phyloP scores from a whole-genome alignment of 2,113 vertebrate genomes.

The Ceyx melanurus region DNA sequence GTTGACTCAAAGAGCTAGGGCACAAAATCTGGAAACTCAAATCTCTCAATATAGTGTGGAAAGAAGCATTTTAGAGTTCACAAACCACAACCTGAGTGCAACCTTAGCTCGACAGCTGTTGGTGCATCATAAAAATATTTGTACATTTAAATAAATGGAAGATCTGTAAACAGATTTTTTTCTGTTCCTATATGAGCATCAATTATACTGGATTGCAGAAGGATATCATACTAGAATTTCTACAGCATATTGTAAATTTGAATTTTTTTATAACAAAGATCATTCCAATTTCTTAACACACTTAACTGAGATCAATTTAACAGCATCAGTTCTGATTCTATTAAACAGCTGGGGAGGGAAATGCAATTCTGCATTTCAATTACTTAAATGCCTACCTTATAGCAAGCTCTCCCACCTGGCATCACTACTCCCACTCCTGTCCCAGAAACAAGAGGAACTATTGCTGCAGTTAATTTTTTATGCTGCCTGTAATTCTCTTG shows the following conservation, averaged over 20 bases:
- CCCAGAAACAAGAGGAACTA: not conserved
- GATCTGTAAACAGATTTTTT: slow-evolving; percentile 52
- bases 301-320: slow-evolving; percentile 37
- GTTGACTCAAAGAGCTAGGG: not conserved
- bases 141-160: slow-evolving; percentile 34
- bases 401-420: not conserved
- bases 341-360: not conserved
- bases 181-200: slow-evolving; percentile 39
- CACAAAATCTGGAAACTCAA: not conserved
- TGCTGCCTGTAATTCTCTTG: not conserved
- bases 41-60: not conserved
- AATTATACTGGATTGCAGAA: slow-evolving; percentile 37
- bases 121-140: not conserved
- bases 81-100: not conserved
- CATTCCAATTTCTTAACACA: slow-evolving; percentile 17
- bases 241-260: slow-evolving; percentile 35
- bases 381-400: not conserved
- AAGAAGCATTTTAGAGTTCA: not conserved
- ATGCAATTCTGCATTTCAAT: slow-evolving; percentile 48
- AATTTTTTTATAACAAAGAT: slow-evolving; percentile 26
- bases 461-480: not conserved
- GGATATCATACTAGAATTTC: slow-evolving; percentile 19
- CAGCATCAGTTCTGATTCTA: slow-evolving; percentile 35
- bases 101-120: not conserved
- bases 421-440: not conserved